Evolutionary conservation across 2,888 invertebrate species (phyloP).

Genomic region (Coremacera marginata): DNA sequence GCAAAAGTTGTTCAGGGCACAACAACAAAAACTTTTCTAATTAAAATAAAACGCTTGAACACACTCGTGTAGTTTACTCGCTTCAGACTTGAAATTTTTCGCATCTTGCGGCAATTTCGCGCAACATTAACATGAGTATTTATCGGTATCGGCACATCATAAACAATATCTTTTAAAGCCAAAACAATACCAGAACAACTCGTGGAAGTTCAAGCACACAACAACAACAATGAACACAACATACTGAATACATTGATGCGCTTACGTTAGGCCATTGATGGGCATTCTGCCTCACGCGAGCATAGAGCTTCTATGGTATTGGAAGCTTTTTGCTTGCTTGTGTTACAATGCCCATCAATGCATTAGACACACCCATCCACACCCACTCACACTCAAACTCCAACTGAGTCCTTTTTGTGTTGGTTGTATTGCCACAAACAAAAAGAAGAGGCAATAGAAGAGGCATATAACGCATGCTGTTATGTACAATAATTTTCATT

Average conservation of each 20-base stretch:
- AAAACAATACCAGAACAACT: not conserved
- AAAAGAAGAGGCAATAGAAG: no score
- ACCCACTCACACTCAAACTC: not conserved
- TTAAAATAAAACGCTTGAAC: no score
- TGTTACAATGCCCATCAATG: not conserved
- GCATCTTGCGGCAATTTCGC: conserved; percentile 16
- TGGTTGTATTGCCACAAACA: no score
- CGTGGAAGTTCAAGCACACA: not conserved
- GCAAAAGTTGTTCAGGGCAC: no score
- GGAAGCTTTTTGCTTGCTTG: no score
- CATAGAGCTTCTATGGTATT: no score
- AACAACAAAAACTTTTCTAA: no score
- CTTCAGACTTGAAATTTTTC: not conserved
- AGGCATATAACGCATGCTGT: no score
- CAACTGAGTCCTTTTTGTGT: not conserved
- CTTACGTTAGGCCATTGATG: no score
- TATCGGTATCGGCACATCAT: conserved; percentile 3
- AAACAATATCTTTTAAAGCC: not conserved
- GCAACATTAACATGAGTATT: conserved; percentile 27
- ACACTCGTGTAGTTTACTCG: no score
- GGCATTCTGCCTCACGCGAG: no score
- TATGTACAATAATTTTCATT: no score
- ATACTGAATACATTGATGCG: not conserved
- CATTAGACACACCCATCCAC: not conserved
- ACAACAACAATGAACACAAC: not conserved